Percentiles rank a stretch among this genome's conserved stretches.
These are phyloP conservation scores for Beris chalybata DNA, from an alignment of 2,888 invertebrate genomes.

Conservation along the genomic window DNA sequence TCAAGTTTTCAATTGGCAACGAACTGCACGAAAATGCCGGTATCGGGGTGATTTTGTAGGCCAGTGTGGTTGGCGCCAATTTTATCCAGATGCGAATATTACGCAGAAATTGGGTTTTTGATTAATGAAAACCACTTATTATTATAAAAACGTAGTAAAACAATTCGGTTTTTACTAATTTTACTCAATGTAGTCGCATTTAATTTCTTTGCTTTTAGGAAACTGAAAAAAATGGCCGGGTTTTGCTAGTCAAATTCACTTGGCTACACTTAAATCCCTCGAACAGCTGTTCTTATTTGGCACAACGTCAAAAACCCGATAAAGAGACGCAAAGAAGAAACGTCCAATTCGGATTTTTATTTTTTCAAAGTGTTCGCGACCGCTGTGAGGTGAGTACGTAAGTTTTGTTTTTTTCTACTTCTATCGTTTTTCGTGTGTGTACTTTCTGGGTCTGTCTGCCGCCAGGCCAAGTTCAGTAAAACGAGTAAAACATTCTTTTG, in stretches of 20 bases:
- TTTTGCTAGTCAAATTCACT: too few relatives aligned
- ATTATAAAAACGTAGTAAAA: too few relatives aligned
- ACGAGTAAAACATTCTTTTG: too few relatives aligned
- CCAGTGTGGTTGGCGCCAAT: conserved; percentile 10
- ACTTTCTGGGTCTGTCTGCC: too few relatives aligned
- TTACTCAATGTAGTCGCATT: too few relatives aligned
- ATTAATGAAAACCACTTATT: too few relatives aligned
- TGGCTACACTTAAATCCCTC: too few relatives aligned
- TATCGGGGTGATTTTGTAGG: background rate
- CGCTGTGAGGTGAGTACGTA: conserved; percentile 10
- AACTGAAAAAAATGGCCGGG: too few relatives aligned
- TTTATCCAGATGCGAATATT: background rate
- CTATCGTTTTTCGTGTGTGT: too few relatives aligned
- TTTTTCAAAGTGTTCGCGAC: conserved; percentile 10
- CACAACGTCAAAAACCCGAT: background rate
- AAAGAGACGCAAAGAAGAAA: conserved; percentile 13
- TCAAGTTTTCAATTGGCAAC: background rate
- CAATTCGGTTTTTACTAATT: too few relatives aligned
- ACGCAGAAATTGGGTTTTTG: background rate
- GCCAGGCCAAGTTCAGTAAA: too few relatives aligned
- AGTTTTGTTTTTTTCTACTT: background rate
- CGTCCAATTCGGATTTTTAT: background rate
- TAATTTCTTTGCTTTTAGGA: too few relatives aligned
- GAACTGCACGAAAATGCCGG: conserved; percentile 22
- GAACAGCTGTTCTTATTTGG: conserved; percentile 8